Conservation (phyloP, 2,113 vertebrate genomes). For the Xiphias gladius region DNA sequence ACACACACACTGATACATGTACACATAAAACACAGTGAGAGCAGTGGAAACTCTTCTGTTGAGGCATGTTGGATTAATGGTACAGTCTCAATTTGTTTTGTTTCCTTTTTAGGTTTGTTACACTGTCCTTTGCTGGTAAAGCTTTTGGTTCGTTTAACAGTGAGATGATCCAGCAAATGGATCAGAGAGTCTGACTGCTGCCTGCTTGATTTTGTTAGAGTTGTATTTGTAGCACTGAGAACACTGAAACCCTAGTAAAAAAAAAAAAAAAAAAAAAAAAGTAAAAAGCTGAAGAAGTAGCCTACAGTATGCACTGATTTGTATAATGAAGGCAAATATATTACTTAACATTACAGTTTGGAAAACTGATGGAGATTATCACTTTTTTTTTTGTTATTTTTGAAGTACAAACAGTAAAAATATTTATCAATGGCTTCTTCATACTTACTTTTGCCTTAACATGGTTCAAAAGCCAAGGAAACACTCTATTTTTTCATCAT, state of each 20-base stretch:
- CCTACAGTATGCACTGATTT: constrained; percentile 58
- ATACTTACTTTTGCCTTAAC: constrained; percentile 78
- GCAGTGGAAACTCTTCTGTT: not conserved
- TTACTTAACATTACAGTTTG: constrained; percentile 27
- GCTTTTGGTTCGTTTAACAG: constrained; percentile 26
- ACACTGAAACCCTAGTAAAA: constrained; percentile 36
- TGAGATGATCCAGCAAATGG: constrained; percentile 13
- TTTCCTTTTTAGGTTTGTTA: constrained; percentile 57
- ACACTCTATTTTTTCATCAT: constrained; percentile 53
- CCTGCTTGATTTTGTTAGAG: constrained; percentile 49
- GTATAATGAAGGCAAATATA: constrained; percentile 56
- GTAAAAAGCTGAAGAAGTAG: constrained; percentile 35
- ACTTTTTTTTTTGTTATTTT: constrained; percentile 34
- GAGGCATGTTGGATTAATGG: constrained; percentile 27
- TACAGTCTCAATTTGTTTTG: constrained; percentile 11
- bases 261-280: constrained; percentile 11
- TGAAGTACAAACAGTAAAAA: constrained; percentile 44
- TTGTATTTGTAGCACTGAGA: constrained; percentile 69
- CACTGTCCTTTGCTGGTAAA: constrained; percentile 26
- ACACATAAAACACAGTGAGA: not conserved
- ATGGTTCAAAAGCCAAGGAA: constrained; percentile 78
- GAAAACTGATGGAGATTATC: constrained; percentile 17
- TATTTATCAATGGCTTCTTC: constrained; percentile 66
- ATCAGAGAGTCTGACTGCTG: constrained; percentile 24
- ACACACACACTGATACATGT: constrained; percentile 5